phyloP scores from a whole-genome alignment of 2,797 vertebrate species.

The Peromyscus attwateri region DNA sequence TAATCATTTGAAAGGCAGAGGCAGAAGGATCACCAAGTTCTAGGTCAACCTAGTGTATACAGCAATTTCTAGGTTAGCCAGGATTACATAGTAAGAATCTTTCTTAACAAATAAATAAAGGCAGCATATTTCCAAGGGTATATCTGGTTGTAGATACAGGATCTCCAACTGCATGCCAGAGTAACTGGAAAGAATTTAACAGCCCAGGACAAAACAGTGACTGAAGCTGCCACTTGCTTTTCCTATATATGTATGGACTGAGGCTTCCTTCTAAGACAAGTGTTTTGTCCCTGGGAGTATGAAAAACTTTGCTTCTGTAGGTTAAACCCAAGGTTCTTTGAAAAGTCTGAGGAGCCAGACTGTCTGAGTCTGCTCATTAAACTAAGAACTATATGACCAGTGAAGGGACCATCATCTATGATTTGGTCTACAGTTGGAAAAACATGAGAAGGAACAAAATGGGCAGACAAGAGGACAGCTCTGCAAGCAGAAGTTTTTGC shows the following conservation, averaged over 20 bases:
- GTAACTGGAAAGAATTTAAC: constrained; percentile 93
- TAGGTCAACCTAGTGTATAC: neutral
- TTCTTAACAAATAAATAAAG: neutral
- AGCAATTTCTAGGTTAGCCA: neutral
- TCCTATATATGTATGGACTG: constrained; percentile 87
- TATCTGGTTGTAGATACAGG: constrained; percentile 87
- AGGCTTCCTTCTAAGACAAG: neutral
- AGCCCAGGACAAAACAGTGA: constrained; percentile 86
- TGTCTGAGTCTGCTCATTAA: neutral
- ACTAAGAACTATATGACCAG: neutral
- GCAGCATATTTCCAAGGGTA: constrained; percentile 89
- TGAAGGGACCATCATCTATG: neutral
- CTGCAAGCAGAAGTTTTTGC: neutral
- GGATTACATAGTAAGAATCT: neutral
- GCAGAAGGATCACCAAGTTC: neutral
- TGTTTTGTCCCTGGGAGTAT: neutral
- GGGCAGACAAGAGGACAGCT: no score
- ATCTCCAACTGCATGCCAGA: constrained; percentile 95
- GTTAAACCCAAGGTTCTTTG: neutral
- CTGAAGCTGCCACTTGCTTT: constrained; percentile 92
- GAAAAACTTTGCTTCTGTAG: neutral
- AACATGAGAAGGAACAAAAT: neutral
- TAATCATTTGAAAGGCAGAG: neutral
- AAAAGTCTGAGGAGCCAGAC: neutral
- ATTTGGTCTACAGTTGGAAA: neutral